Evolutionary conservation across 1,140 invertebrate species (phyloP), one percentile per base, ranked within the genome.

Genomic region (Orius insidiosus): DNA sequence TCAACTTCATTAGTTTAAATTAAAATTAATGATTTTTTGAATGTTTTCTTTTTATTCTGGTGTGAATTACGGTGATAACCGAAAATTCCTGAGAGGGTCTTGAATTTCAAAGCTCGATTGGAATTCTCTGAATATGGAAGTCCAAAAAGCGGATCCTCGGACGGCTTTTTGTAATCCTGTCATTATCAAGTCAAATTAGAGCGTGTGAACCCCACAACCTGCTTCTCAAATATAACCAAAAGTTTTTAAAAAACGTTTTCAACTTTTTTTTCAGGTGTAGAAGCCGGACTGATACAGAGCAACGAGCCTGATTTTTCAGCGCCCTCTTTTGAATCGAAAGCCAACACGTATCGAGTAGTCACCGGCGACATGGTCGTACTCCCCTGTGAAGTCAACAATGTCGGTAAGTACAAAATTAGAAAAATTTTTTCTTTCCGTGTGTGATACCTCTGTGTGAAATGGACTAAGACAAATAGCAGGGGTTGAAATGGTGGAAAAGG

Each of bases 321-420:
- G 80, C 68, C 69, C 3, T 59, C 60, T 41, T 70, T 72, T 48
- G 58, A 66, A 15, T 69, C 67, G 6, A 58, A 60, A 13, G 58
- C 60, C n/a, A n/a, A n/a, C 46, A 58, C 53, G n/a, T 58, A 61
- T 40, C 53, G 59, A 48, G 58, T 58, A 8, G 56, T 58, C 1
- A 62, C 59, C 5, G 59, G 56, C 19, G 63, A 65, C 39, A 63
- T 56, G 4, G 58, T 63, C 14, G 54, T 60, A 10, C 56, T 65
- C n/a, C 63, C 63, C 0, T 65, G 63, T 50, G 59, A 62, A 53
- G 61, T 62, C 8, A 56, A 58, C 46, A 60, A 64, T 51, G 52
- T 60, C 33, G 61, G 63, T 63, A 51, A 60, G 57, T 53, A 14
- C 46, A 47, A 15, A 16, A 45, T n/a, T n/a, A n/a, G n/a, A 37